phyloP scores from a whole-genome alignment of 2,113 vertebrate genomes.

The Oncorhynchus masou region DNA sequence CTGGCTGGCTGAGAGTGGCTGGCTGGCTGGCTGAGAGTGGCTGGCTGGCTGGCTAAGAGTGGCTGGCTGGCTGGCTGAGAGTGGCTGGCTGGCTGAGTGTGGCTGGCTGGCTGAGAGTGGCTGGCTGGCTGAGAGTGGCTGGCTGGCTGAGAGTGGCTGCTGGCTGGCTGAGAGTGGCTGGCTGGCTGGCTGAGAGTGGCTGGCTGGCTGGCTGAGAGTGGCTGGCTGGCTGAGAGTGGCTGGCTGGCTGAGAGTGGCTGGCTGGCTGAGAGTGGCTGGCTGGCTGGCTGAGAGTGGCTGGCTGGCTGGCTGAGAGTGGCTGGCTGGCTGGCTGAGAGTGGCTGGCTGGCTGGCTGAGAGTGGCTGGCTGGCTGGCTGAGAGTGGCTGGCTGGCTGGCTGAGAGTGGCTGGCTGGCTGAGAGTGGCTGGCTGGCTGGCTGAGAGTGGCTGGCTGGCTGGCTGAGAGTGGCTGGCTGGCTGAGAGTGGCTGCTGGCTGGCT shows the following conservation, averaged over 20 bases:
- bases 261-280: background rate
- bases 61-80: no score
- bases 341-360: background rate
- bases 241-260: background rate
- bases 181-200: background rate
- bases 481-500: no score
- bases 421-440: background rate
- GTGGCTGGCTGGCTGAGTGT: background rate
- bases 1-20: background rate
- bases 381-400: background rate
- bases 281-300: background rate
- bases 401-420: background rate
- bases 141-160: no score
- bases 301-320: background rate
- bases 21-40: background rate
- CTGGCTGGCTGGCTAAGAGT: no score
- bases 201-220: background rate
- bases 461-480: background rate
- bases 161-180: background rate
- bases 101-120: slow-evolving; percentile 2
- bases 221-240: background rate
- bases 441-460: background rate
- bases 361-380: background rate
- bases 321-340: background rate
- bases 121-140: background rate